A percentile compares a stretch with the other conserved stretches of the same genome.
These are phyloP conservation scores for Deilephila porcellus DNA, from an alignment of 2,888 invertebrate species.

Conservation along the genomic window DNA sequence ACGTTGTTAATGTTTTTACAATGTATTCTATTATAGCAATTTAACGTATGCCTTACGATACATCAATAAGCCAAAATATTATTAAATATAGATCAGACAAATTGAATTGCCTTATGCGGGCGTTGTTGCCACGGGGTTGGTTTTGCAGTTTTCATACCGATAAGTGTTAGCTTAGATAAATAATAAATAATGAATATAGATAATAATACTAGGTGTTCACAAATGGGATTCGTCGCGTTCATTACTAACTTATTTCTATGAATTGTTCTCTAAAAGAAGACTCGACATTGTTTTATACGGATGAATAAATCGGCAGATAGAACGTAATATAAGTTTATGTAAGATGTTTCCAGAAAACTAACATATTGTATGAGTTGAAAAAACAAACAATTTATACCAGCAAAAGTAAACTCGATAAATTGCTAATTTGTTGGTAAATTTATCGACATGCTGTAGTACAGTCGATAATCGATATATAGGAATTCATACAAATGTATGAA, in stretches of 20 bases:
- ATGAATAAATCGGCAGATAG: not conserved
- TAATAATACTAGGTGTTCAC: not conserved
- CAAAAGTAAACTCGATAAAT: not conserved
- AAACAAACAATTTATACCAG: too few species aligned
- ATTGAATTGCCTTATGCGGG: not conserved
- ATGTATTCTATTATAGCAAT: conserved; percentile 24
- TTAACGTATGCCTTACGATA: conserved; percentile 21
- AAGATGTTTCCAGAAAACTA: not conserved
- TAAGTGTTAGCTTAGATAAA: conserved; percentile 8
- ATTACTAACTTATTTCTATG: not conserved
- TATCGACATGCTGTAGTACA: not conserved
- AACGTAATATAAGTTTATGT: not conserved
- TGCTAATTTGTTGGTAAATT: not conserved
- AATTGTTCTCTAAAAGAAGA: not conserved
- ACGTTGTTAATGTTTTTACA: conserved; percentile 26
- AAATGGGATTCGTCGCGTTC: not conserved
- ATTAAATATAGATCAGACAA: not conserved
- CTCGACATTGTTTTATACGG: not conserved
- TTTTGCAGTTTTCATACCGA: conserved; percentile 6
- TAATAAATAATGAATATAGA: not conserved
- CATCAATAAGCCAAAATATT: conserved; percentile 17
- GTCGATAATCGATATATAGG: not conserved
- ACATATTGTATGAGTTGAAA: too few species aligned
- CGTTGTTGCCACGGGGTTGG: not conserved
- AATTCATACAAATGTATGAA: not conserved